Conservation (phyloP, 2,888 invertebrate genomes). For the Hymenopus coronatus region DNA sequence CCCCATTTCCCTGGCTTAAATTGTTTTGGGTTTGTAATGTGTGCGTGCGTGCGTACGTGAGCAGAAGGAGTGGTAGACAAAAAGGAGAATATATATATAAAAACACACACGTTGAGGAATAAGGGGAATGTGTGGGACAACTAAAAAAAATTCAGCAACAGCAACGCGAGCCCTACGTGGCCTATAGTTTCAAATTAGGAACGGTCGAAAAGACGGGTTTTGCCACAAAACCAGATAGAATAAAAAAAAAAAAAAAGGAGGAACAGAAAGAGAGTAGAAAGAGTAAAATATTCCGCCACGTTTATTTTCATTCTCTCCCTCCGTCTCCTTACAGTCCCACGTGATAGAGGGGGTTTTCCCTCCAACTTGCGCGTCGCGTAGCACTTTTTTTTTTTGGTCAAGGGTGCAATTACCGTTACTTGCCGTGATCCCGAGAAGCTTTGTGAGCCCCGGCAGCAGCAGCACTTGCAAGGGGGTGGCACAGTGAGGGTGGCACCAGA, state of each 20-base stretch:
- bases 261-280: constrained; percentile 10
- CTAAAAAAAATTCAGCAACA: neutral
- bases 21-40: constrained; percentile 6
- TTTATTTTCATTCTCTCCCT: constrained; percentile 31
- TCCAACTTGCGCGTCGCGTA: neutral
- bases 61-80: constrained; percentile 6
- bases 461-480: constrained; percentile 26
- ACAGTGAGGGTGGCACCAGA: neutral
- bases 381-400: constrained; percentile 18
- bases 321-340: neutral
- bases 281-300: constrained; percentile 33
- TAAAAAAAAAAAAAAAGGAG: neutral
- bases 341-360: neutral
- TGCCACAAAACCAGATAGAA: constrained; percentile 34
- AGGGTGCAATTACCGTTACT: constrained; percentile 33
- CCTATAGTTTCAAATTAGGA: constrained; percentile 32
- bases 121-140: constrained; percentile 15
- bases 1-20: constrained; percentile 13
- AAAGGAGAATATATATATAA: constrained; percentile 15
- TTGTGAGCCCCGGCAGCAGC: constrained; percentile 29
- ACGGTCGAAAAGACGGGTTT: constrained; percentile 32
- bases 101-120: neutral
- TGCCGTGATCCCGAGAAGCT: constrained; percentile 22
- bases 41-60: neutral
- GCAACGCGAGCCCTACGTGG: neutral